These are phyloP conservation scores for Danio choprae DNA, from an alignment of 2,797 vertebrate species.

Conservation along the genomic window DNA sequence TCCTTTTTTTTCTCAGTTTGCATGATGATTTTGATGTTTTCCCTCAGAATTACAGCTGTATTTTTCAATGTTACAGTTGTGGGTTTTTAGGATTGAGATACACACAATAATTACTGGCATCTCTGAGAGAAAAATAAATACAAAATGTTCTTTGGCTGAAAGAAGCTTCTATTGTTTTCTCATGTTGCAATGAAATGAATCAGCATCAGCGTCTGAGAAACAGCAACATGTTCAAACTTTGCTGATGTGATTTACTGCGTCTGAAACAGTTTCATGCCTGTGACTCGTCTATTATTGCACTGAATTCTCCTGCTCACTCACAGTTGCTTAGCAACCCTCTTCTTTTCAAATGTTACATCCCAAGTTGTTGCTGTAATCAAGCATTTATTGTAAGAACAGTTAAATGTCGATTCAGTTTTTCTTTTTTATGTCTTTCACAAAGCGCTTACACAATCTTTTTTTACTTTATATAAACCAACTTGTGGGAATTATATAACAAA, in stretches of 20 bases:
- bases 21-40: no score
- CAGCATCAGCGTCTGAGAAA: conserved; percentile 51
- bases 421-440: conserved; percentile 6
- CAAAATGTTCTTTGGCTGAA: no score
- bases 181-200: conserved; percentile 53
- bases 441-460: neutral
- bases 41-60: no score
- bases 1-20: no score
- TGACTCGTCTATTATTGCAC: conserved; percentile 64
- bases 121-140: no score
- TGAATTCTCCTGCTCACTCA: conserved; percentile 63
- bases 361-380: conserved; percentile 51
- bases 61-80: no score
- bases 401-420: conserved; percentile 28
- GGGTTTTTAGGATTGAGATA: no score
- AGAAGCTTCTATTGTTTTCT: conserved; percentile 30
- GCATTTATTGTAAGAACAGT: conserved; percentile 36
- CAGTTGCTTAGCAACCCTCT: conserved; percentile 80
- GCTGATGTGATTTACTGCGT: conserved; percentile 46
- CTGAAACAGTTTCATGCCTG: conserved; percentile 39
- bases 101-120: no score
- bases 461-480: conserved; percentile 10
- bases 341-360: conserved; percentile 56
- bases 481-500: conserved; percentile 19
- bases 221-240: conserved; percentile 50